Base-by-base conservation (phyloP, 2,113 vertebrate genomes). In the Coturnix japonica region DNA sequence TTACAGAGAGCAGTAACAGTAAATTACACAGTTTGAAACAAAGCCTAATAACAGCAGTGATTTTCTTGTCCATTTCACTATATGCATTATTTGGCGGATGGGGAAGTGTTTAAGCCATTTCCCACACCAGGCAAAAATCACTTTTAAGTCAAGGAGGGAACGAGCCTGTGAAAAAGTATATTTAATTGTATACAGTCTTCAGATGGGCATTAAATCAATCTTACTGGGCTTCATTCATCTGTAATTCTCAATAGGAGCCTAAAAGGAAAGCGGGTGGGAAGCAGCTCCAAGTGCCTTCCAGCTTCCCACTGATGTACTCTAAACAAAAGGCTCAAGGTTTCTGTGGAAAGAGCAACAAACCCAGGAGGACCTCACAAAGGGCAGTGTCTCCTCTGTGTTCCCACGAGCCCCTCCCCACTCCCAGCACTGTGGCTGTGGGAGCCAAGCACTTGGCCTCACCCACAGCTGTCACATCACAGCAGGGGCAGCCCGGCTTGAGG, bases 271-370 rank as follows among this genome's bases (percentile, higher is more conserved):
- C 0, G 13, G 33, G 46, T 43, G 22, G 60, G 76, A 67, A 85
- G 57, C 44, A 35, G 44, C 66, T 87, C 66, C 13, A 31, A 84
- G 67, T 3, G 56, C 56, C 47, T 66, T 76, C 49, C 46, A 85
- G 75, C 82, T 93, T 92, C 83, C 91, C 69, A 76, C 73, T 74
- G 73, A 49, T 25, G 54, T 31, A 73, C 75, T 89, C 71, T 67
- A 91, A 95, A 95, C 80, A 92, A 85, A 92, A 81, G 53, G 81
- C 80, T 88, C 73, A 88, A 79, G 75, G 79, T 90, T 94, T 85
- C 85, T 60, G 31, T 6, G 3, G 54, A 57, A 91, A 67, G 76
- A 95, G 59, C 59, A 94, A 85, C 70, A 61, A 95, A 87, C 41
- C 30, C 56, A 69, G 19, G 39, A 77, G 49, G 73, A 74, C 51